Evolutionary conservation across 2,797 vertebrate genomes (phyloP).

Genomic region (Xenops minutus): DNA sequence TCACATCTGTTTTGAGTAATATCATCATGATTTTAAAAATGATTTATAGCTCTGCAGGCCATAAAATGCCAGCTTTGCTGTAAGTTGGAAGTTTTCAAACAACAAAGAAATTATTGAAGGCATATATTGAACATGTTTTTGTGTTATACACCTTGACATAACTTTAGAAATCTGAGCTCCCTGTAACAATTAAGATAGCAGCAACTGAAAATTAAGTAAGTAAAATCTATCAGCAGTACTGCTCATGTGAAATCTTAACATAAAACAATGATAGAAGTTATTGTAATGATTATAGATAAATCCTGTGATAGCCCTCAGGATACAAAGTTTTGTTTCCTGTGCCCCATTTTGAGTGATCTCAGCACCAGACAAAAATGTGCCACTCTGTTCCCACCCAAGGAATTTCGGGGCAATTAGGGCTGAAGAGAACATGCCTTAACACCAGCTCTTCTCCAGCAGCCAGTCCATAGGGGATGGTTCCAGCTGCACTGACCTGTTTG

Average conservation of each 20-base stretch:
- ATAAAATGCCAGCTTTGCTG: constrained; percentile 72
- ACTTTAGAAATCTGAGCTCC: background rate
- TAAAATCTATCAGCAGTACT: background rate
- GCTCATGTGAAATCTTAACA: background rate
- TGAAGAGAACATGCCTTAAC: background rate
- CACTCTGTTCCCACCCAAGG: background rate
- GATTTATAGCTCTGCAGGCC: constrained; percentile 76
- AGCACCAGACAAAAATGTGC: background rate
- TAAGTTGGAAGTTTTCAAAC: constrained; percentile 65
- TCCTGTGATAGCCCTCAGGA: background rate
- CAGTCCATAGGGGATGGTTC: background rate
- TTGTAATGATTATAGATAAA: background rate
- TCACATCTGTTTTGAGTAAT: constrained; percentile 81
- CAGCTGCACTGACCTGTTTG: background rate
- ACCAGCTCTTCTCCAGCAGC: background rate
- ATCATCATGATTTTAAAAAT: constrained; percentile 79
- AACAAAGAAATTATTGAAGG: constrained; percentile 70
- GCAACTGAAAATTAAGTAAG: background rate
- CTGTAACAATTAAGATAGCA: background rate
- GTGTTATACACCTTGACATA: background rate
- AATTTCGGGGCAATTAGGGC: background rate
- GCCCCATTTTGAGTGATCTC: background rate
- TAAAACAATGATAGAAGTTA: background rate
- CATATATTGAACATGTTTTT: background rate
- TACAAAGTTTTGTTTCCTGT: background rate